A percentile compares a stretch with the other conserved stretches of the same genome.
These are phyloP conservation scores for Peromyscus eremicus DNA, from an alignment of 2,797 vertebrate species.

Conservation along the genomic window DNA sequence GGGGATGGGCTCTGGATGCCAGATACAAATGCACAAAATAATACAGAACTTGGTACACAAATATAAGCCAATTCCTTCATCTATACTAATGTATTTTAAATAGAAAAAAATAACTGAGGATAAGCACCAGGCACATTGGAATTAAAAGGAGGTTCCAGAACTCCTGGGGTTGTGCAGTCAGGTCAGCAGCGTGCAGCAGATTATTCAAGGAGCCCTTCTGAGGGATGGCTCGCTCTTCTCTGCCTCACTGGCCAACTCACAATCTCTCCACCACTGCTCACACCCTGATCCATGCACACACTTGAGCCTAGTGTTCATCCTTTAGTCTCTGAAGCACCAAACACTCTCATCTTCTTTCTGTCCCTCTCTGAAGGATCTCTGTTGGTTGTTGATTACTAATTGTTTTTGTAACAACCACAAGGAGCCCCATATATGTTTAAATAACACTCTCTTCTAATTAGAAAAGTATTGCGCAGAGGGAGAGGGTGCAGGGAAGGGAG, in stretches of 20 bases:
- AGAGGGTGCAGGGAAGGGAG: neutral
- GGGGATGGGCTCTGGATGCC: conserved; percentile 64
- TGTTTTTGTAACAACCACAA: neutral
- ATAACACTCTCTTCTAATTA: neutral
- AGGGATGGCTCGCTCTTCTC: neutral
- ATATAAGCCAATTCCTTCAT: conserved; percentile 62
- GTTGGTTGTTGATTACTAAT: neutral
- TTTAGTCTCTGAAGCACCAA: neutral
- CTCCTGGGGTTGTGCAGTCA: neutral
- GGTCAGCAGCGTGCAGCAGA: accelerated
- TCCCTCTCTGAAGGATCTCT: neutral
- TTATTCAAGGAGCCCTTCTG: accelerated
- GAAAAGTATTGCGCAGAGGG: neutral
- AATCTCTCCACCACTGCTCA: no score
- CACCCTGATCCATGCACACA: accelerated
- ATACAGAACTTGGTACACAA: conserved; percentile 71
- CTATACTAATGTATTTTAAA: conserved; percentile 75
- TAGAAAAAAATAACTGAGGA: conserved; percentile 51
- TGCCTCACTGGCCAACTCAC: no score
- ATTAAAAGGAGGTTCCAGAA: conserved; percentile 11
- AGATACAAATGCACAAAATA: conserved; percentile 77
- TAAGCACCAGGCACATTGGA: conserved; percentile 25
- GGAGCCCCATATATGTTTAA: neutral
- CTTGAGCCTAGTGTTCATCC: neutral
- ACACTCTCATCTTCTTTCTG: neutral